Evolutionary conservation across 2,888 invertebrate species (phyloP), one percentile per base, ranked within the genome.

Genomic region (Agonopterix arenella): DNA sequence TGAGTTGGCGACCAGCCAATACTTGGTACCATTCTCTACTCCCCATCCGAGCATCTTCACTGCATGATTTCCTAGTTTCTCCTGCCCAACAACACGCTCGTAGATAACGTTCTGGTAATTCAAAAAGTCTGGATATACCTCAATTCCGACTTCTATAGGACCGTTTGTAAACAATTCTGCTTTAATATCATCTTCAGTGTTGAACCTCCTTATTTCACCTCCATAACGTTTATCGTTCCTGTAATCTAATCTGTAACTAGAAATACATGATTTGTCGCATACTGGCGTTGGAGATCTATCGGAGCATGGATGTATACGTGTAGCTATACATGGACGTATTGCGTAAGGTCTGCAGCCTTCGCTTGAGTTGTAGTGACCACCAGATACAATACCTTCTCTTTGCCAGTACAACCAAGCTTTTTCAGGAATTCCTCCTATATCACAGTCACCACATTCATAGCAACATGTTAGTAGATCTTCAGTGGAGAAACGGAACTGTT

Each of bases 1-100:
- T 0, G 95, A 95, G 82, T 96, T 96, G 49, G 94, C 95, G 55
- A 94, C 90, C 8, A 95, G 84, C 96, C 96, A 96, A 74, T 95
- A 96, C 7, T 93, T 92, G 1, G 89, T 89, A 4, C 90, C 90
- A 41, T 91, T 86, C 51, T 94, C 93, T 0, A 90, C 90, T 18
- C 96, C 96, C 94, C 95, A 96, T 7, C 96, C 96, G 16, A 96
- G 71, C 41, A 96, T 91, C 62, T 92, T 92, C 42, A 96, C 92
- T 8, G 95, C 95, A 73, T 96, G 96, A 1, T 94, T 94, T 41
- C 95, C 95, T 18, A 18, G 3, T 8, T 94, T 7, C 9, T 13
- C n/a, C 1, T 38, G 2, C 3, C 49, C 44, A 2, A 13, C 1
- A 9, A 36, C 16, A n/a, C 36, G n/a, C 16, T 4, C 3, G 18